Conservation (phyloP, 2,113 vertebrate genomes). For the Brienomyrus brachyistius region DNA sequence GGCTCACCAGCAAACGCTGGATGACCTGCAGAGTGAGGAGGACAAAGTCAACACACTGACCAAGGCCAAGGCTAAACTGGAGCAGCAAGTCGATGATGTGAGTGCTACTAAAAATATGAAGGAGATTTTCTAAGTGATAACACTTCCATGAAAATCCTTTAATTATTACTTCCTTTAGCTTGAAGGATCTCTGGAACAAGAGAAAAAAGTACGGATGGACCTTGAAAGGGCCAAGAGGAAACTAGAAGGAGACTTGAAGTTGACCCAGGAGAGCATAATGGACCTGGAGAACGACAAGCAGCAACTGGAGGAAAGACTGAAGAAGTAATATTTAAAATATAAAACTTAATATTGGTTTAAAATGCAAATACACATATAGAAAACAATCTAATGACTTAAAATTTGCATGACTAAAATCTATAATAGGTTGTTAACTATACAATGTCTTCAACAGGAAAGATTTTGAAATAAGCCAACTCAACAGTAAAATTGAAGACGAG, state of each 20-base stretch:
- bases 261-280: slow-evolving; percentile 46
- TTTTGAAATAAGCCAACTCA: slow-evolving; percentile 49
- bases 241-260: slow-evolving; percentile 49
- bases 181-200: slow-evolving; percentile 35
- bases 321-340: slow-evolving; percentile 42
- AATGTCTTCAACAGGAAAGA: slow-evolving; percentile 43
- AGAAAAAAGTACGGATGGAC: slow-evolving; percentile 32
- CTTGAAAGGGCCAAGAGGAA: slow-evolving; percentile 32
- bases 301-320: slow-evolving; percentile 49
- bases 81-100: slow-evolving; percentile 49
- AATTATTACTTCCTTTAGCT: slow-evolving; percentile 22
- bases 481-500: slow-evolving; percentile 48
- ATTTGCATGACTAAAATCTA: background rate
- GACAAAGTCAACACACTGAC: slow-evolving; percentile 58
- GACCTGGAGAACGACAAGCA: slow-evolving; percentile 54
- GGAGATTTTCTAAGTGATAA: background rate
- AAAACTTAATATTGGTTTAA: background rate
- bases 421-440: background rate
- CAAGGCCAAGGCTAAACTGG: slow-evolving; percentile 49
- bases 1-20: too few relatives aligned
- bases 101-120: slow-evolving; percentile 15
- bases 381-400: background rate
- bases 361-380: background rate
- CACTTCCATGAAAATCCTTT: background rate
- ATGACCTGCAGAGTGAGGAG: slow-evolving; percentile 46